These are phyloP conservation scores for Coregonus clupeaformis DNA, from an alignment of 2,113 vertebrate genomes.

Conservation along the genomic window DNA sequence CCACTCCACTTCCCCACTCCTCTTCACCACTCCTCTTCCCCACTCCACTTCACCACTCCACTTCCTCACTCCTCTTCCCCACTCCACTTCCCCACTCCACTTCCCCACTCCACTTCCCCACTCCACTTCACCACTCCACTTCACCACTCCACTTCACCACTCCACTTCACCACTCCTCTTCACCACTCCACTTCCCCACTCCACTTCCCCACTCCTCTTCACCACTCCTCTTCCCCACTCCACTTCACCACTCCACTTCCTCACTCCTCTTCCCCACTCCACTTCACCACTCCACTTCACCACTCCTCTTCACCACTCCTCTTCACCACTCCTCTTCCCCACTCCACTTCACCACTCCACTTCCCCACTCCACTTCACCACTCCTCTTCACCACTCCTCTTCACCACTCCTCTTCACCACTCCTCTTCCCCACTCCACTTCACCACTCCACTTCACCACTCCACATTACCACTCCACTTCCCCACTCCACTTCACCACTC, in stretches of 20 bases:
- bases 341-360: background rate
- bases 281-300: background rate
- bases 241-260: background rate
- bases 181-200: background rate
- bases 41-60: too few relatives aligned
- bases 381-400: background rate
- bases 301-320: constrained; percentile 7
- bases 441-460: too few relatives aligned
- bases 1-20: too few relatives aligned
- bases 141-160: too few relatives aligned
- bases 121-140: too few relatives aligned
- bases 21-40: too few relatives aligned
- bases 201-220: background rate
- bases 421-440: background rate
- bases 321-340: constrained; percentile 12
- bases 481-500: background rate
- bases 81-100: too few relatives aligned
- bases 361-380: constrained; percentile 2
- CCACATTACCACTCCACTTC: too few relatives aligned
- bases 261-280: background rate
- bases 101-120: too few relatives aligned
- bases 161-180: too few relatives aligned
- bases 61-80: too few relatives aligned
- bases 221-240: background rate
- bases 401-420: background rate